Evolutionary conservation across 2,113 vertebrate species (phyloP), one percentile per base, ranked within the genome.

Genomic region (Leucosticte australis): DNA sequence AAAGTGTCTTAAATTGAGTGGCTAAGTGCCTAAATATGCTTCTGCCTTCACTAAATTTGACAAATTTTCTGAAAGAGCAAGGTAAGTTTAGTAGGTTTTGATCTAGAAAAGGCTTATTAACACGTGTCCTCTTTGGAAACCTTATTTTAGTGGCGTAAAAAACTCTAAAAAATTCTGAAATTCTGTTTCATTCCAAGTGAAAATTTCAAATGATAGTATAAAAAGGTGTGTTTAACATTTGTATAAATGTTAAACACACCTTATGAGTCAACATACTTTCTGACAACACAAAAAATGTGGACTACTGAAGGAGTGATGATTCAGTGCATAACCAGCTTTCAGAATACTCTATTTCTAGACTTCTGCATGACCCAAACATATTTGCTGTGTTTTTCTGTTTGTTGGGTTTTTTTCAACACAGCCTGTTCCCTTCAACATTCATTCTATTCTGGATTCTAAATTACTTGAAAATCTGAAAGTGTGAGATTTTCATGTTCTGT

Each of bases 301-400:
- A 26, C 46, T 39, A 50, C 46, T 81, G 42, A 83, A 89, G n/a
- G 46, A 69, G 22, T 68, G 75, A 75, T 68, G n/a, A 83, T 82
- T 96, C 63, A 88, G 44, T 77, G 39, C 19, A 65, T 14, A 90
- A 62, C 15, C 28, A 93, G 8, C 13, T 87, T 87, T 92, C 83
- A 88, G 64, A 89, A 92, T 15, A 17, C 20, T 82, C n/a, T 85
- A 21, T 92, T 83, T 94, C 71, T 87, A 63, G 76, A 35, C 31
- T 77, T 81, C 31, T 60, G 28, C 57, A 37, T 73, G 55, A 80
- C 28, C 50, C 57, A 86, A 80, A 80, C 7, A 10, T 55, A 49
- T 79, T 75, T 68, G 9, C 31, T 88, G 52, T 46, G 6, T 1
- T 55, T 67, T 80, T 76, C 11, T 81, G 8, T 63, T 70, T 87